Evolutionary conservation across 23 tunicate genomes (phyloP), one percentile per base, ranked within the genome.

Genomic region (Styela plicata): DNA sequence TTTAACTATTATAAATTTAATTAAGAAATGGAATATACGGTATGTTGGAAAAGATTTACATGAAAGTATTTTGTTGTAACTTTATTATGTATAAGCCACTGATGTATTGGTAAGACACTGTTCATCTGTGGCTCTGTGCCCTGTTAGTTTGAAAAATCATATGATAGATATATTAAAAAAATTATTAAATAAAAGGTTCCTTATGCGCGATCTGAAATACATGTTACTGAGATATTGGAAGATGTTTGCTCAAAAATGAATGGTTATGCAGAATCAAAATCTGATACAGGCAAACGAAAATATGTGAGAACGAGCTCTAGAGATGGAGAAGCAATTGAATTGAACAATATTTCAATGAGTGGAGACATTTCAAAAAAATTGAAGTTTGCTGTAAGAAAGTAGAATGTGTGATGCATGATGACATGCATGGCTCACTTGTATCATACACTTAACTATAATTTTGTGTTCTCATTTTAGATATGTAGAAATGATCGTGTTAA

Each of bases 121-220:
- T n/a, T n/a, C n/a, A n/a, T n/a, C n/a, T n/a, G n/a, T n/a, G n/a
- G n/a, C n/a, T n/a, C n/a, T n/a, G n/a, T n/a, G n/a, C n/a, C n/a
- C n/a, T n/a, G n/a, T n/a, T n/a, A n/a, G n/a, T n/a, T n/a, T n/a
- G n/a, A n/a, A n/a, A n/a, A n/a, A n/a, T n/a, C n/a, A n/a, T n/a
- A n/a, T n/a, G n/a, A n/a, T n/a, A n/a, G n/a, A n/a, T n/a, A n/a
- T n/a, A n/a, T n/a, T n/a, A n/a, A n/a, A n/a, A n/a, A n/a, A n/a
- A n/a, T n/a, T n/a, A n/a, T n/a, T n/a, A n/a, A n/a, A n/a, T n/a
- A 26, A 24, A 76, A 76, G 81, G 81, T 76, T 52, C 27, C 97
- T 1, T 91, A 78, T 86, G 87, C 97, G 21, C 87, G 97, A 35
- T 92, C 97, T 26, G 91, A 92, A 63, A 61, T 90, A 33, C 88